Base-by-base conservation (phyloP, 2,113 vertebrate species). In the Alectura lathami region DNA sequence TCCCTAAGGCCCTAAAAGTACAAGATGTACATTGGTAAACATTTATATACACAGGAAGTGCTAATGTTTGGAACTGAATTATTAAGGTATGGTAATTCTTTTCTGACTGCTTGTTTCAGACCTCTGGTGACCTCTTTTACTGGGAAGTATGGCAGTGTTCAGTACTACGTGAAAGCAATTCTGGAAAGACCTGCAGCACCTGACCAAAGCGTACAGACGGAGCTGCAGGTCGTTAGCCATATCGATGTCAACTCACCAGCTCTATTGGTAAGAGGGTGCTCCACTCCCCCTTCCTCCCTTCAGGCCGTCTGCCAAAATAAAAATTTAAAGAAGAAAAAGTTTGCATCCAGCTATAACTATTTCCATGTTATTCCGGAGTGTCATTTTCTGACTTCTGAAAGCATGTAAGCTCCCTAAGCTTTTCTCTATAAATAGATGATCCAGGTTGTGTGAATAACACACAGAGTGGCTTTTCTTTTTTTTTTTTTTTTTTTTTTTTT, bases 41-140 rank as follows among this genome's bases (percentile, higher is more conserved):
- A 8, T 43, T 79, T 74, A 22, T 8, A 6, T 57, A 40, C 1
- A 1, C n/a, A 14, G 54, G 54, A 89, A 66, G 11, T 1, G 6
- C 48, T 77, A 4, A 0, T 9, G 34, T 92, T 90, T 51, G 32
- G 32, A 84, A 48, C 78, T 17, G 66, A 62, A 26, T 73, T 78
- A 68, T 17, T 60, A 85, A 83, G 56, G 72, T n/a, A 59, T 1
- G 5, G 51, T 26, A n/a, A 56, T 80, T 60, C 15, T 88, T 82
- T 59, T 80, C 17, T 63, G 73, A 38, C 69, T 79, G 72, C 79
- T 95, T 17, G 3, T 88, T 97, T 64, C 97, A 99, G 98, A 73
- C 98, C 98, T 48, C 86, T 99, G 88, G 98, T 98, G 27, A 98
- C 98, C 59, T 98, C 98, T 8, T 99, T 99, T 63, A 94, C 94